Base-by-base conservation (phyloP, 2,888 invertebrate species). In the Ornithoptera priamus region DNA sequence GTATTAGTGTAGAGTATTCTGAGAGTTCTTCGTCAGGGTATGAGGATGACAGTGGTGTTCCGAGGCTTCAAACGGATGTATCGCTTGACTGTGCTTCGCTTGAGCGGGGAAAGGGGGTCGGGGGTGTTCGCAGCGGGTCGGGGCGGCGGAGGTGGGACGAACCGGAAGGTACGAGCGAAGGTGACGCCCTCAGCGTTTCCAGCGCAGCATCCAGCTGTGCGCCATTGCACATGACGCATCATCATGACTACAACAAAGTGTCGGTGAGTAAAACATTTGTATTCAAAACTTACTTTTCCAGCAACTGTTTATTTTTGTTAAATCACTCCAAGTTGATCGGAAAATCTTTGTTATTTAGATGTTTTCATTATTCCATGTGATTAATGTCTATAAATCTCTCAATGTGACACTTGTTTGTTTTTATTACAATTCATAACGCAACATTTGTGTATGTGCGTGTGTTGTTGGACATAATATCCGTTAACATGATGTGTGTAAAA, bases 111-210 rank as follows among this genome's bases (percentile, higher is more conserved):
- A 78, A 84, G 84, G 88, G 81, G 76, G 85, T 80, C 83, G 88
- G 86, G 89, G 90, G 80, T 91, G 90, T 90, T 92, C 86, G 90
- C 92, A 92, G 92, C 87, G 92, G 92, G 91, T 90, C 90, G 82
- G 91, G 88, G 82, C 87, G 91, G 57, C 86, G 90, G 78, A 86
- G 92, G 72, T 91, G 92, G 91, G 92, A 91, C 78, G 92, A 92
- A 80, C 73, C 83, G 56, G 92, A 92, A 74, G 92, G 88, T 24
- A 84, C 87, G 61, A 91, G 90, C 75, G 92, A 92, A 69, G 90
- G 89, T 17, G 92, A 92, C 74, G 92, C 92, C 71, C 84, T 92
- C 74, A 92, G 92, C 85, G 81, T 92, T 46, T 91, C 91, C 71
- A 92, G 91, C 76, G 91, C 92, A 2, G 88, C 92, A 1, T 92